Percentiles rank a stretch among this genome's conserved stretches.
These are phyloP conservation scores for Trissonchulus latispiculum DNA, from an alignment of 2,888 invertebrate genomes.

Conservation along the genomic window DNA sequence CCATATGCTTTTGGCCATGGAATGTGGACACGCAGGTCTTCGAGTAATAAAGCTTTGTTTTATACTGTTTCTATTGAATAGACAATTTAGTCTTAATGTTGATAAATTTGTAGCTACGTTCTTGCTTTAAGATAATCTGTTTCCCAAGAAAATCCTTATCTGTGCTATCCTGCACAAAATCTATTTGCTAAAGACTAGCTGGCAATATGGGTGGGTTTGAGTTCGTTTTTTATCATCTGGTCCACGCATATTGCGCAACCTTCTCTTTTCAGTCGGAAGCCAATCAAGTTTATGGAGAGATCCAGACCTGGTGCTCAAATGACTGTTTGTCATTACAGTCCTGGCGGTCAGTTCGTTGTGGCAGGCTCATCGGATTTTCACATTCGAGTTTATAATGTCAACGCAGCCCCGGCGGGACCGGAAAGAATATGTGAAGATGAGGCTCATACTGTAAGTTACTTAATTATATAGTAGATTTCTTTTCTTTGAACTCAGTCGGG, in stretches of 20 bases:
- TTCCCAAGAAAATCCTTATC: too few relatives aligned
- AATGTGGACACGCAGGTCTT: constrained; percentile 49
- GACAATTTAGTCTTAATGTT: too few relatives aligned
- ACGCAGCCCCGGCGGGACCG: constrained; percentile 57
- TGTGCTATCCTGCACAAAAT: too few relatives aligned
- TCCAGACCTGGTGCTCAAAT: constrained; percentile 89
- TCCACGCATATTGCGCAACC: too few relatives aligned
- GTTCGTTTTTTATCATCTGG: too few relatives aligned
- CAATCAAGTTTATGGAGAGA: constrained; percentile 80
- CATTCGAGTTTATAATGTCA: constrained; percentile 75
- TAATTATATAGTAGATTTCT: too few relatives aligned
- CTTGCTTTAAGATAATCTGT: too few relatives aligned
- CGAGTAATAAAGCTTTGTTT: constrained; percentile 57
- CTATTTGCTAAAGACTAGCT: too few relatives aligned
- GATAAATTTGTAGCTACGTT: too few relatives aligned
- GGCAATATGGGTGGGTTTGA: too few relatives aligned
- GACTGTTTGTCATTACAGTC: constrained; percentile 80
- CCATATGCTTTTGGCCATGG: constrained; percentile 87
- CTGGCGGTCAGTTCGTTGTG: constrained; percentile 72
- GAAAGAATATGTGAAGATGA: constrained; percentile 64
- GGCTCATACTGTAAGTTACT: constrained; percentile 59
- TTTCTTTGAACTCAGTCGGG: too few relatives aligned
- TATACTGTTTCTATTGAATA: too few relatives aligned
- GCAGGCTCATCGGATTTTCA: constrained; percentile 90
- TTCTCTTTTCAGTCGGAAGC: constrained; percentile 62